A percentile compares a stretch with the other conserved stretches of the same genome.
Evolutionary conservation across 2,888 invertebrate genomes (phyloP).

Genomic region (Ectemnius cavifrons): DNA sequence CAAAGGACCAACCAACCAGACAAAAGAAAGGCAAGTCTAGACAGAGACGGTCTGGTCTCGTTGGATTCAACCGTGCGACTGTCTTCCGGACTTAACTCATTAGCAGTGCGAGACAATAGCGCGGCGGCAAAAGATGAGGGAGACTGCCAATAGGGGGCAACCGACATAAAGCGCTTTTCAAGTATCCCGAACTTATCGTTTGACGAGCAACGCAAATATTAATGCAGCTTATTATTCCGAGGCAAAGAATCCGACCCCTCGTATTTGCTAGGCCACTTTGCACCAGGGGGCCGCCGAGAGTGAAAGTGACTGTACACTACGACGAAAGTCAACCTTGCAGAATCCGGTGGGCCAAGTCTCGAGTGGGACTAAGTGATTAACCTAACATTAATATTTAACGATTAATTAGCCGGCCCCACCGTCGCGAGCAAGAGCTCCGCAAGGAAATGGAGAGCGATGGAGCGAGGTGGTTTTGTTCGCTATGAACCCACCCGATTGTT

Average conservation of each 20-base stretch:
- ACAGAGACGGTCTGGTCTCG: constrained; percentile 8
- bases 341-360: constrained; percentile 22
- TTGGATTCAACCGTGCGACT: constrained; percentile 8
- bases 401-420: constrained; percentile 36
- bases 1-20: too few species aligned
- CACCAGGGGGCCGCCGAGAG: constrained; percentile 40
- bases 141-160: constrained; percentile 50
- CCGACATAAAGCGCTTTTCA: constrained; percentile 40
- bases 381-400: constrained; percentile 42
- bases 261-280: constrained; percentile 54
- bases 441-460: constrained; percentile 1
- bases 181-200: constrained; percentile 57
- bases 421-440: neutral
- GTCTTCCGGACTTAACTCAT: constrained; percentile 39
- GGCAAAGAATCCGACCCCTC: constrained; percentile 51
- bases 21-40: too few species aligned
- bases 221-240: constrained; percentile 61
- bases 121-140: constrained; percentile 6
- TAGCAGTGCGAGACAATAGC: constrained; percentile 53
- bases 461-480: neutral
- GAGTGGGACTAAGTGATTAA: constrained; percentile 44
- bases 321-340: constrained; percentile 40
- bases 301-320: constrained; percentile 48
- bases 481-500: too few species aligned
- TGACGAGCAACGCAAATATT: constrained; percentile 63